Evolutionary conservation across 2,797 vertebrate species (phyloP).

Genomic region (Liparis tanakae): DNA sequence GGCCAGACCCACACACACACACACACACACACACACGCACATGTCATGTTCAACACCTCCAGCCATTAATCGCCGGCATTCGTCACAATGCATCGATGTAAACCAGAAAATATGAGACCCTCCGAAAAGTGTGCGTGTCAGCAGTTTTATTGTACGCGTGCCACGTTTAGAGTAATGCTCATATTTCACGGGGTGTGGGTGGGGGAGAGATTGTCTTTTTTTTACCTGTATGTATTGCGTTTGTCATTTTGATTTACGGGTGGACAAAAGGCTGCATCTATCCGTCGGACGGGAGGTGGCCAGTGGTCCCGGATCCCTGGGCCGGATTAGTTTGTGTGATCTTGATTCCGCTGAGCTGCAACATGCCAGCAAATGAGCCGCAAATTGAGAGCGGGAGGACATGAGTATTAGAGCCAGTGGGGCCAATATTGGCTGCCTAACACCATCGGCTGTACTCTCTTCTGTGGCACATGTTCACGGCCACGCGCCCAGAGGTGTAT

Average conservation of each 20-base stretch:
- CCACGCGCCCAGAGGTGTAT: neutral
- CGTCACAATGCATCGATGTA: constrained; percentile 35
- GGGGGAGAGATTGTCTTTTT: constrained; percentile 44
- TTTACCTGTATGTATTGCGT: constrained; percentile 49
- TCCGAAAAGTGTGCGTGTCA: constrained; percentile 48
- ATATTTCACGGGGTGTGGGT: constrained; percentile 56
- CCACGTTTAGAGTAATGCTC: constrained; percentile 33
- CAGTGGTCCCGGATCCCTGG: constrained; percentile 18
- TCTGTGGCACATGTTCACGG: constrained; percentile 32
- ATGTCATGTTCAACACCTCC: constrained; percentile 53
- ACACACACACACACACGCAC: too few relatives aligned
- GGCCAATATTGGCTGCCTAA: constrained; percentile 33
- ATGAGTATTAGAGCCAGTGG: constrained; percentile 42
- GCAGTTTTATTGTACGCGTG: constrained; percentile 31
- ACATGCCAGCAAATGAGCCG: constrained; percentile 70
- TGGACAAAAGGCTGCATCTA: constrained; percentile 41
- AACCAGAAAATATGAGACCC: constrained; percentile 39
- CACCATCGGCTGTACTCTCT: constrained; percentile 24
- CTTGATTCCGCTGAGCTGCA: constrained; percentile 62
- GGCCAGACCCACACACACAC: constrained; percentile 10
- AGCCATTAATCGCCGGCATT: constrained; percentile 64
- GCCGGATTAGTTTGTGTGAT: constrained; percentile 46
- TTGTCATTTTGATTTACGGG: constrained; percentile 69
- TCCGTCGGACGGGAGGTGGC: constrained; percentile 22
- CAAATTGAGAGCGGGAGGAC: constrained; percentile 60